A percentile compares a stretch with the other conserved stretches of the same genome.
These are phyloP conservation scores for Tretioscincus oriximinensis DNA, from an alignment of 2,113 vertebrate genomes.

Conservation along the genomic window DNA sequence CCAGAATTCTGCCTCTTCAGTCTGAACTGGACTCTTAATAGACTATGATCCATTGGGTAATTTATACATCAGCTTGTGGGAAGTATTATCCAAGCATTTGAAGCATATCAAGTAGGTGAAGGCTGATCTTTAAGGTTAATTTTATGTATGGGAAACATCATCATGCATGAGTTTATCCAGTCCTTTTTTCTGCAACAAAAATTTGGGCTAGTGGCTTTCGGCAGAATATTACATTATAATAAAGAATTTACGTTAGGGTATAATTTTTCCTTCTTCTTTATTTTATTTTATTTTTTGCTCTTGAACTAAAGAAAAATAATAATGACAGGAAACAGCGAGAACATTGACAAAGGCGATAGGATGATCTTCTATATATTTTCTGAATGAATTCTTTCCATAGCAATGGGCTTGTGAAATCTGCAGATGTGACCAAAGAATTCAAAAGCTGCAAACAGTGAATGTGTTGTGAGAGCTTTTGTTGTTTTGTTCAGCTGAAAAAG, in stretches of 20 bases:
- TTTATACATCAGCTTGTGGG: too few species aligned
- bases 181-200: background rate
- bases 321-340: background rate
- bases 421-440: background rate
- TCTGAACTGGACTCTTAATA: too few species aligned
- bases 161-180: too few species aligned
- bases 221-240: background rate
- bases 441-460: too few species aligned
- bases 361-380: background rate
- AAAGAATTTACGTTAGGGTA: background rate
- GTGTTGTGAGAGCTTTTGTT: background rate
- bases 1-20: too few species aligned
- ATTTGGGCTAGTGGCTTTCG: background rate
- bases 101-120: too few species aligned
- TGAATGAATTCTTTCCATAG: background rate
- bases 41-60: too few species aligned
- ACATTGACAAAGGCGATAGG: background rate
- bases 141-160: background rate
- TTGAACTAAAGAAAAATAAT: slow-evolving; percentile 1
- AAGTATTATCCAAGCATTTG: too few species aligned
- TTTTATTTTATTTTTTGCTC: slow-evolving; percentile 10
- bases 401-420: background rate
- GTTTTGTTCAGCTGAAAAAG: background rate
- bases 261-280: background rate
- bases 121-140: background rate